phyloP scores from a whole-genome alignment of 2,888 invertebrate species.

The Machimus rusticus region DNA sequence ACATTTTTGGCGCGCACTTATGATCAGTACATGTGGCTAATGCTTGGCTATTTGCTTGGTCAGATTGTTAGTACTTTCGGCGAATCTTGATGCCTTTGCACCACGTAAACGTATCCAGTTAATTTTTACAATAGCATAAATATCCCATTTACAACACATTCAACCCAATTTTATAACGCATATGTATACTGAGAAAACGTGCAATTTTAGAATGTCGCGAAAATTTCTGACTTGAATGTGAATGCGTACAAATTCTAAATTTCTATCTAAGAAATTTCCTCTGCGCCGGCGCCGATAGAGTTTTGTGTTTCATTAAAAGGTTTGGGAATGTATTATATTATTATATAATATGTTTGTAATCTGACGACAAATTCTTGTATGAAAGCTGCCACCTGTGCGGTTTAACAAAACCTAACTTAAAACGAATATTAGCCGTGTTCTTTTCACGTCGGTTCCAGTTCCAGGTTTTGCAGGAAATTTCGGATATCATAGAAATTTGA shows the following conservation, averaged over 20 bases:
- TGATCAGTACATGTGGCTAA: background rate
- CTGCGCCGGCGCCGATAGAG: background rate
- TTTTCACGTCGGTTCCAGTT: too few species aligned
- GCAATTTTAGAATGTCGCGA: background rate
- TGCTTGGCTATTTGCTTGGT: background rate
- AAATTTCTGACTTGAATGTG: background rate
- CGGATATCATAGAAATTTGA: too few species aligned
- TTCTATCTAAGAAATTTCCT: background rate
- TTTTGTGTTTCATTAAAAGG: background rate
- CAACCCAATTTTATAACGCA: background rate
- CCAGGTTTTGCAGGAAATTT: too few species aligned
- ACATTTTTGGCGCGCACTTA: background rate
- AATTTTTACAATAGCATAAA: too few species aligned
- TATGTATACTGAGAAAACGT: background rate
- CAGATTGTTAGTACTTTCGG: background rate
- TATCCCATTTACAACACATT: background rate
- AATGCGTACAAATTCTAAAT: background rate
- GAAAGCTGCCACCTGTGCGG: background rate
- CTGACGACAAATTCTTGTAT: background rate
- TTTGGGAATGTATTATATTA: background rate
- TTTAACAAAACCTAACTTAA: too few species aligned
- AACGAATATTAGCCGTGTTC: too few species aligned
- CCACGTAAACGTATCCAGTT: too few species aligned
- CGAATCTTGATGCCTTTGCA: background rate
- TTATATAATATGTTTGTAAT: background rate